A percentile compares a stretch with the other conserved stretches of the same genome.
These are phyloP conservation scores for Oxystoma pomonae DNA, from an alignment of 2,888 invertebrate genomes.

Conservation along the genomic window DNA sequence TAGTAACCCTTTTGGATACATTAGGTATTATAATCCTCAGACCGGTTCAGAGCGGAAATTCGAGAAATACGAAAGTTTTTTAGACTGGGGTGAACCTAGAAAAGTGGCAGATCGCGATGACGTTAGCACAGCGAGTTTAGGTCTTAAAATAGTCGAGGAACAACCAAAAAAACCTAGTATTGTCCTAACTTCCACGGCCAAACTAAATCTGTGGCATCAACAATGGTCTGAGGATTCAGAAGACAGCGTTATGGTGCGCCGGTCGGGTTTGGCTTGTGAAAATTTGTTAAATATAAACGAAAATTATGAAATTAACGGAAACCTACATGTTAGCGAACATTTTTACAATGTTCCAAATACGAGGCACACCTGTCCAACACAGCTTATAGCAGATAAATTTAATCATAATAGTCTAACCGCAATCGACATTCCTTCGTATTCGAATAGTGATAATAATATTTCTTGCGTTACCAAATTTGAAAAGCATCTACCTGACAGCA, in stretches of 20 bases:
- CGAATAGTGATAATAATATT: slow-evolving; percentile 45
- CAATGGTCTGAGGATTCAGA: slow-evolving; percentile 56
- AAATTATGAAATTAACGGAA: slow-evolving; percentile 51
- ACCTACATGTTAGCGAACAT: slow-evolving; percentile 33
- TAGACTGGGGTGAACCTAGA: slow-evolving; percentile 46
- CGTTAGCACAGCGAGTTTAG: slow-evolving; percentile 5
- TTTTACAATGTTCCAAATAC: slow-evolving; percentile 40
- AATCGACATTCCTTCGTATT: slow-evolving; percentile 54
- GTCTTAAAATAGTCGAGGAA: slow-evolving; percentile 26
- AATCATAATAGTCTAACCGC: slow-evolving; percentile 53
- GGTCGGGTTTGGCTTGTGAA: slow-evolving; percentile 61
- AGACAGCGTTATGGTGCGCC: slow-evolving; percentile 55
- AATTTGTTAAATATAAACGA: slow-evolving; percentile 63
- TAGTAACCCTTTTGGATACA: slow-evolving; percentile 62
- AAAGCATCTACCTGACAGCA: slow-evolving; percentile 17
- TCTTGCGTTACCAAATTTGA: slow-evolving; percentile 26
- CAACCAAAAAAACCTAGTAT: slow-evolving; percentile 38
- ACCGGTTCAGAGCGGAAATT: slow-evolving; percentile 47
- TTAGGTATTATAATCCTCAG: slow-evolving; percentile 58
- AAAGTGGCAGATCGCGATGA: slow-evolving; percentile 13
- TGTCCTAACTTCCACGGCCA: slow-evolving; percentile 51
- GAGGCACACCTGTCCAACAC: slow-evolving; percentile 65
- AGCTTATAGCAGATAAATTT: slow-evolving; percentile 57
- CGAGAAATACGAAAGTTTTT: slow-evolving; percentile 48
- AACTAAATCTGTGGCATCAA: slow-evolving; percentile 43